Evolutionary conservation across 2,888 invertebrate species (phyloP), one percentile per base, ranked within the genome.

Genomic region (Troides aeacus): DNA sequence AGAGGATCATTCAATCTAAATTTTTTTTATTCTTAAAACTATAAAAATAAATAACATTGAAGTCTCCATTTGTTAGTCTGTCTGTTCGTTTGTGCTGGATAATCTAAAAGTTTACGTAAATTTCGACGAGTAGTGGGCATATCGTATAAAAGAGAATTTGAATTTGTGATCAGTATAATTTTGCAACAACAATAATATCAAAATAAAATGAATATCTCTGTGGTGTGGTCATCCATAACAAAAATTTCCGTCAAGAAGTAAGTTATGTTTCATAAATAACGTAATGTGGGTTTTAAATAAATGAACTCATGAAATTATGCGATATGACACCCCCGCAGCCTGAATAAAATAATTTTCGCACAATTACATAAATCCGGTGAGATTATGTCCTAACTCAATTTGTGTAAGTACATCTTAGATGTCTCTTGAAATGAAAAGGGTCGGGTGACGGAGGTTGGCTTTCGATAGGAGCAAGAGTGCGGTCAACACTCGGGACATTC

Each of bases 361-460:
- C 57, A 46, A n/a, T 69, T 65, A 56, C 62, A 62, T 65, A 58
- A 69, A 66, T 59, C 42, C 46, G 8, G 23, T 56, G 65, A 64
- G 64, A 69, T 69, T 64, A 68, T 46, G 10, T 10, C 60, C 42
- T 18, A 39, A 39, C 18, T 64, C 60, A 69, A 64, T 69, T 61
- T 69, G 64, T 61, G 58, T 46, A 64, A 24, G 63, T 65, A 67
- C 56, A 70, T 65, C 63, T 57, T 69, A 62, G 12, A 58, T 69
- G 70, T 71, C 72, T 66, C 64, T 67, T 75, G 72, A 63, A 73
- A 75, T 81, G 78, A 82, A 77, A 81, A 78, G 75, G 79, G 80
- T 82, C 71, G 59, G 68, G 68, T 70, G 74, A 79, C 78, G 77
- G 75, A 78, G 69, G 36, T 62, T 62, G 8, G 65, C 50, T 30